These are phyloP conservation scores for Aurelia sp. DNA, from an alignment of 30 jellyfish, hydroid and myxozoan species.

Conservation along the genomic window DNA sequence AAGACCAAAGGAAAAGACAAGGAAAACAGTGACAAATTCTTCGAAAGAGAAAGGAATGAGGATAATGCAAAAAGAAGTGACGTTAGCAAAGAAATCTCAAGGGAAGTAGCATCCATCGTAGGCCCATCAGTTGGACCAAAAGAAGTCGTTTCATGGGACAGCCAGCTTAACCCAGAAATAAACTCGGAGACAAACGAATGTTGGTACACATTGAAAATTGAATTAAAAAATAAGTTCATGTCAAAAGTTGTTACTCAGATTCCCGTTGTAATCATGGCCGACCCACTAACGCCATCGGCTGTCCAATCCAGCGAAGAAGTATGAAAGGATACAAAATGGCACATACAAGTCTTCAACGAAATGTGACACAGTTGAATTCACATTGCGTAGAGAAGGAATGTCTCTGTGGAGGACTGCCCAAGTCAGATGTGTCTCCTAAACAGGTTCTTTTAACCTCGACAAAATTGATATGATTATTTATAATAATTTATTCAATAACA, in stretches of 20 bases:
- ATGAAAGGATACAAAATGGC: too few species aligned
- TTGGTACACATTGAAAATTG: constrained; percentile 34
- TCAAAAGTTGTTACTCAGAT: constrained; percentile 8
- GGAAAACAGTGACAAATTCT: too few species aligned
- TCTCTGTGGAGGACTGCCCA: too few species aligned
- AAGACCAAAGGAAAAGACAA: neutral
- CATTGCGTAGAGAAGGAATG: too few species aligned
- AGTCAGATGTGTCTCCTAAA: too few species aligned
- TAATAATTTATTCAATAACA: too few species aligned
- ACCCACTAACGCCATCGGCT: constrained; percentile 17
- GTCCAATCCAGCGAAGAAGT: too few species aligned
- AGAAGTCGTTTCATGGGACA: constrained; percentile 52
- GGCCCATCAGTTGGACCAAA: constrained; percentile 74
- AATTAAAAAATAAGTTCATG: neutral
- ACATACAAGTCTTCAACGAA: too few species aligned
- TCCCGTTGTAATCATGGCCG: constrained; percentile 26
- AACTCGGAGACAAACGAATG: constrained; percentile 1
- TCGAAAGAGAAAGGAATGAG: too few species aligned
- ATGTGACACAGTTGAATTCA: too few species aligned
- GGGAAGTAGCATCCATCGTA: constrained; percentile 41
- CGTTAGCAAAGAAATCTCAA: neutral
- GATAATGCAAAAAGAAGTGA: neutral
- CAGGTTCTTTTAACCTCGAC: too few species aligned
- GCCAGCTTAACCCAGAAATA: constrained; percentile 20
- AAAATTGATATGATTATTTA: too few species aligned